Conservation (phyloP, 2,797 vertebrate genomes). For the Argya squamiceps region DNA sequence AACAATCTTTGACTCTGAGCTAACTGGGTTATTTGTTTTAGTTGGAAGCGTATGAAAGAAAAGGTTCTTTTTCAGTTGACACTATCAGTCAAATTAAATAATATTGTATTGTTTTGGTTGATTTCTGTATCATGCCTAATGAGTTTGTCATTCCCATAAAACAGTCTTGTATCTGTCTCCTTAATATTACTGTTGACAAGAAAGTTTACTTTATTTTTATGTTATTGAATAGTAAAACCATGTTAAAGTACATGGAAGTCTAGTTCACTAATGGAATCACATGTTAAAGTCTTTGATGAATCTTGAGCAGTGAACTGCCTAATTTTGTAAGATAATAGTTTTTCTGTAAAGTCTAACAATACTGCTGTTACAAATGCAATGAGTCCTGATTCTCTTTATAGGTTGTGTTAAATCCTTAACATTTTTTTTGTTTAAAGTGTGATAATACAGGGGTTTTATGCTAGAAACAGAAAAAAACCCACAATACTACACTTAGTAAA, state of each 20-base stretch:
- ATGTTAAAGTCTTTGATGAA: neutral
- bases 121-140: neutral
- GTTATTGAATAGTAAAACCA: neutral
- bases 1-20: neutral
- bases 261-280: neutral
- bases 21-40: conserved; percentile 33
- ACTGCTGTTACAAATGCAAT: neutral
- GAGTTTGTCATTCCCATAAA: neutral
- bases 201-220: neutral
- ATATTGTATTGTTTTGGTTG: neutral
- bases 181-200: neutral
- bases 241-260: neutral
- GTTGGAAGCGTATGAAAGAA: neutral
- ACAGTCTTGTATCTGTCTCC: neutral
- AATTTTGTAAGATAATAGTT: neutral
- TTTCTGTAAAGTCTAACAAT: neutral
- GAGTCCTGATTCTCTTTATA: neutral
- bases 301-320: neutral
- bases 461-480: neutral
- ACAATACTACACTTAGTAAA: neutral
- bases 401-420: neutral
- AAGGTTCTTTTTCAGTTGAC: neutral
- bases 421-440: neutral
- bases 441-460: neutral
- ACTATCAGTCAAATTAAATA: neutral